Base-by-base conservation (phyloP, 2,888 invertebrate genomes). In the Rapana venosa region DNA sequence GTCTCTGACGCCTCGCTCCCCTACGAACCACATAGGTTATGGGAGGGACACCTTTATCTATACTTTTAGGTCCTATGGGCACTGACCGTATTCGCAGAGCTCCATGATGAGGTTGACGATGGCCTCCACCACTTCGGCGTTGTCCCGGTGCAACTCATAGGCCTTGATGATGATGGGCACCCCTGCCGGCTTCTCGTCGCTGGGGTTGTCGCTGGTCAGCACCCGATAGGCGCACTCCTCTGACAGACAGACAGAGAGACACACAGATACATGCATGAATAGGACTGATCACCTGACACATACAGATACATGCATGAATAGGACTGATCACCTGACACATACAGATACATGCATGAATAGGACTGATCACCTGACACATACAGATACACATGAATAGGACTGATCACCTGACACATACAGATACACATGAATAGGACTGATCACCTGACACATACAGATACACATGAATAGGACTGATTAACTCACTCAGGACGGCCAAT, bases 61-160 rank as follows among this genome's bases (percentile, higher is more conserved):
- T 61, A 77, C 32, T 6, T 87, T 61, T 13, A 22, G 56, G 17
- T n/a, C 61, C 13, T 61, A 66, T 26, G 26, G 35, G 15, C 58
- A 91, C 93, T 81, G 93, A 96, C 96, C 95, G 91, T 96, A 96
- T 90, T 94, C 94, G 13, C 94, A 92, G 0, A 96, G 93, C 89
- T 96, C 95, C 93, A 94, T 94, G 56, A 96, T 90, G 20, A 96
- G 92, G 32, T 94, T 94, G 56, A 94, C 94, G 66, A 96, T 93
- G 91, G 94, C 94, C 90, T 96, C 96, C 35, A 96, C 95, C 2
- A 96, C 96, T 87, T 95, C 95, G 0, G 95, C 95, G 90, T 96
- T 95, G 92, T 96, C 95, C 86, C 95, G 95, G 92, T 96, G 96
- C 30, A 94, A 92, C 36, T 94, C 93, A 89, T 96, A 96, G 0